Evolutionary conservation across 2,797 vertebrate species (phyloP).

Genomic region (Chlorospingus semifuscus): DNA sequence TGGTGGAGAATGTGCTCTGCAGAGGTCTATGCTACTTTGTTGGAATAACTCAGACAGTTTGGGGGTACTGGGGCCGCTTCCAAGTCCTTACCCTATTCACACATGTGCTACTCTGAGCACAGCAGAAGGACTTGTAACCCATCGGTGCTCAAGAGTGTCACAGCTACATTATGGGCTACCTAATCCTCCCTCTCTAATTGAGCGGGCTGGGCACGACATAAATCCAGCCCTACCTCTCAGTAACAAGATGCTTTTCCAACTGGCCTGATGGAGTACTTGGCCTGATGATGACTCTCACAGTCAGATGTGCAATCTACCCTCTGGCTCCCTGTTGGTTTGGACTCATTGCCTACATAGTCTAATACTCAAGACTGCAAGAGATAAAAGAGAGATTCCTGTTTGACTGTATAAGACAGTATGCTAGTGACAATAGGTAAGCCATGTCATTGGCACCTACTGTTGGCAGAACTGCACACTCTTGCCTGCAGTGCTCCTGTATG

Average conservation of each 20-base stretch:
- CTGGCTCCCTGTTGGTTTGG: slow-evolving; percentile 9
- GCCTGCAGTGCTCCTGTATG: background rate
- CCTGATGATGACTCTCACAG: slow-evolving; percentile 19
- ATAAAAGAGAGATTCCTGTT: background rate
- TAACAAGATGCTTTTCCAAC: slow-evolving; percentile 46
- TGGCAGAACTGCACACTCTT: background rate
- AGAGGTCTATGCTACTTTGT: background rate
- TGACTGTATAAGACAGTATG: background rate
- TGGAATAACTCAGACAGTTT: background rate
- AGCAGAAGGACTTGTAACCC: background rate
- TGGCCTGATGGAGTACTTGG: slow-evolving; percentile 36
- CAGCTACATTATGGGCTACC: background rate
- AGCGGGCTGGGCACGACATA: background rate
- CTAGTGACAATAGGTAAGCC: background rate
- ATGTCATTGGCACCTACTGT: background rate
- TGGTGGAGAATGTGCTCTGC: background rate
- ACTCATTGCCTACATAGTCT: background rate
- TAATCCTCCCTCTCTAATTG: slow-evolving; percentile 9
- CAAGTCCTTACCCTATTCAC: background rate
- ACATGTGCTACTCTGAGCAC: background rate
- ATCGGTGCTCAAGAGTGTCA: background rate
- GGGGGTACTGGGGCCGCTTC: background rate
- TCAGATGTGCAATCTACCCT: slow-evolving; percentile 36
- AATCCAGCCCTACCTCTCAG: slow-evolving; percentile 45
- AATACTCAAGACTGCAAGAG: background rate